A percentile compares a stretch with the other conserved stretches of the same genome.
Conservation (phyloP, 2,797 vertebrate species). For the Rallus crepitans region DNA sequence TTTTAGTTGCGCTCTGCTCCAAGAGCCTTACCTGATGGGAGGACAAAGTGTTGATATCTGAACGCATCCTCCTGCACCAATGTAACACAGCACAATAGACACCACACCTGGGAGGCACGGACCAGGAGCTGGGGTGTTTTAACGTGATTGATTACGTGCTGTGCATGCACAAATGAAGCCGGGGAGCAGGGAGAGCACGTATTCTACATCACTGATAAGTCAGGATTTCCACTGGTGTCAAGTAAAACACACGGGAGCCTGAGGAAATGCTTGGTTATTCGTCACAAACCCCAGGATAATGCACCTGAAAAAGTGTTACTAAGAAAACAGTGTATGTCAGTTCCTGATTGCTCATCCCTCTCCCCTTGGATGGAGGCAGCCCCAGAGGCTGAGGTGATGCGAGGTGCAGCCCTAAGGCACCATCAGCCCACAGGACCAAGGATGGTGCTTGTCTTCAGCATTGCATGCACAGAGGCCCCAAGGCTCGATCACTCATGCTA, state of each 20-base stretch:
- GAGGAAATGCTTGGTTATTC: background rate
- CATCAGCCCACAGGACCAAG: background rate
- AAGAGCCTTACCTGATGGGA: background rate
- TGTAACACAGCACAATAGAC: background rate
- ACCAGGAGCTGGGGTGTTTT: background rate
- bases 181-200: background rate
- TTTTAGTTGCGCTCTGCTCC: conserved; percentile 1
- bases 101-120: background rate
- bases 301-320: background rate
- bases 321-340: background rate
- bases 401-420: background rate
- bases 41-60: background rate
- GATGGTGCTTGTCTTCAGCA: accelerated
- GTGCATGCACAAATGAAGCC: conserved; percentile 13
- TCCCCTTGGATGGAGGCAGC: background rate
- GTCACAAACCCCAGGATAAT: background rate
- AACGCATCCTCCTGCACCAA: background rate
- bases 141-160: conserved; percentile 23
- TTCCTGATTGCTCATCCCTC: background rate
- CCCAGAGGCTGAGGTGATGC: background rate
- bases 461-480: background rate
- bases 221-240: background rate
- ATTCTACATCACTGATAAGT: background rate
- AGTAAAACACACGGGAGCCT: background rate
- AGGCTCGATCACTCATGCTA: accelerated